A percentile compares a stretch with the other conserved stretches of the same genome.
These are phyloP conservation scores for Nicator chloris DNA, from an alignment of 2,113 vertebrate genomes.

Conservation along the genomic window DNA sequence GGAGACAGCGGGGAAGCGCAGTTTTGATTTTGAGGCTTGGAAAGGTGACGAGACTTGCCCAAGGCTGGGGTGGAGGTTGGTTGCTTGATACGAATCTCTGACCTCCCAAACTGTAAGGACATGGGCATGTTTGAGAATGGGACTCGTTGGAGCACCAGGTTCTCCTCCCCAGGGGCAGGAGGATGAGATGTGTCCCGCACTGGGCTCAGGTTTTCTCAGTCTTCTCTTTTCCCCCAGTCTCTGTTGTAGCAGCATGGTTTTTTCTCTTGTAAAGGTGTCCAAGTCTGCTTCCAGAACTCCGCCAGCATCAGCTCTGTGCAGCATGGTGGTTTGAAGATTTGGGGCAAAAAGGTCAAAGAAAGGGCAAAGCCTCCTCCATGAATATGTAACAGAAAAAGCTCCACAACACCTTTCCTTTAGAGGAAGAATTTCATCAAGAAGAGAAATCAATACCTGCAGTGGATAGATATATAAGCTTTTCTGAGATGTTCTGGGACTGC, in stretches of 20 bases:
- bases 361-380: not conserved
- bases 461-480: not conserved
- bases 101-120: not conserved
- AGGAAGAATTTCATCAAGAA: not conserved
- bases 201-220: not conserved
- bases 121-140: not conserved
- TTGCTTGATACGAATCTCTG: not conserved
- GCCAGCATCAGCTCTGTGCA: not conserved
- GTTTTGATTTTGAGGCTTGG: not conserved
- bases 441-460: not conserved
- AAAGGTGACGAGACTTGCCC: not conserved
- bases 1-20: not conserved
- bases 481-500: not conserved
- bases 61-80: not conserved
- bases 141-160: rapidly evolving
- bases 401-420: not conserved
- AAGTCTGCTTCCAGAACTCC: not conserved
- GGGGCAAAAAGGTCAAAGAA: not conserved
- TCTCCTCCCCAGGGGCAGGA: not conserved
- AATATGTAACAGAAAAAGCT: not conserved
- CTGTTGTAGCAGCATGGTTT: rapidly evolving
- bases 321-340: not conserved
- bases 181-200: not conserved
- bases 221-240: not conserved
- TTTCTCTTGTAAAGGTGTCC: not conserved